Evolutionary conservation across 1,140 invertebrate genomes (phyloP), one percentile per base, ranked within the genome.

Genomic region (Microplitis demolitor): DNA sequence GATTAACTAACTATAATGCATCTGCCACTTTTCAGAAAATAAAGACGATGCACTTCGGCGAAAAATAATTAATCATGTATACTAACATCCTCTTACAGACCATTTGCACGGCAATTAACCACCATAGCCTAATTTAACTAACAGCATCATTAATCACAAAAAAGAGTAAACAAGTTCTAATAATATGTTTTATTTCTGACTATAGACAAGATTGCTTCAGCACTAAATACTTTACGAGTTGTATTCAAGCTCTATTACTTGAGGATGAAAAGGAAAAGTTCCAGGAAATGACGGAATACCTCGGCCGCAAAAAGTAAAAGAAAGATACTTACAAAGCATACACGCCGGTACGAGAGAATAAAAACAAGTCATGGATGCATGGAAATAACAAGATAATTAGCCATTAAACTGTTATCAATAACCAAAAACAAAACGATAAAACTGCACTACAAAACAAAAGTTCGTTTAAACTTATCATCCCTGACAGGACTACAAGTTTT

Each of bases 171-270:
- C 11, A 45, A 45, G 11, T 54, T 53, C 14, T 63, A 73, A 77
- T 76, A 54, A 35, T 62, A 62, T 37, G 8, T 37, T 14, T 35
- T 62, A 60, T 62, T 13, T 73, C 64, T 74, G 63, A 78, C 56
- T 11, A 74, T 83, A 91, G 90, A 83, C 87, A 88, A 78, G 85
- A 90, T 73, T 91, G 90, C 85, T 91, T 91, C 83, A 87, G 85
- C 74, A 90, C 87, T 81, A 82, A 85, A 78, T 92, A 90, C 83
- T 93, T 92, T 82, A 89, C 89, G 76, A 88, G 89, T 78, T 92
- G 91, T 80, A 85, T 91, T 77, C 87, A 90, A 82, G 89, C 89
- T 64, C 83, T 92, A 76, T 83, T 91, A 73, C 83, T 91, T 75
- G 85, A 87, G 72, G 88, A 90, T 76, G 89, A 91, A 79, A 87